Base-by-base conservation (phyloP, 2,888 invertebrate genomes). In the Syrphus vitripennis region DNA sequence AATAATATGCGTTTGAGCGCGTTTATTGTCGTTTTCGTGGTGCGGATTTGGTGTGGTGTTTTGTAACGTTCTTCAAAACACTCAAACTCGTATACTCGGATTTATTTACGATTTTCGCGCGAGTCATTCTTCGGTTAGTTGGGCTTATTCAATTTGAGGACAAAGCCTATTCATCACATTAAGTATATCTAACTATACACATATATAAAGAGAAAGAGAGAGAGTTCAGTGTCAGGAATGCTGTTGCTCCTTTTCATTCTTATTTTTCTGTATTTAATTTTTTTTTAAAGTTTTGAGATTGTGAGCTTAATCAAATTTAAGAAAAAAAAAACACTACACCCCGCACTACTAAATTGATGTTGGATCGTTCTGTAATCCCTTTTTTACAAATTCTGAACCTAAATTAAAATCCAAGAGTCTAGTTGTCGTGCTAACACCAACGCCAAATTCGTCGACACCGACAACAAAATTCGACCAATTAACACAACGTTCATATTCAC, bases 61-160 rank as follows among this genome's bases (percentile, higher is more conserved):
- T 31, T 21, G 65, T 67, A 19, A 45, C 29, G 29, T 65, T 65
- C 42, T 50, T 48, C 0, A 67, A 50, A 48, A 34, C 24, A 19
- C 19, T 37, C 3, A 26, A 26, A 53, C 29, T 48, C 16, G 5
- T 29, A 59, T 59, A 34, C 9, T 67, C 10, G 34, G 50, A 50
- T 67, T 67, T 42, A 29, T 65, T 65, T 65, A 29, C 45, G 29
- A 14, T 45, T 19, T 29, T 19, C 5, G 4, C 5, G 4, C 45
- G 53, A 65, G 71, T 57, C 75, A 75, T 84, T 84, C 80, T 84
- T 80, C 65, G 80, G 67, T 80, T 80, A 84, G 84, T 80, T 72
- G 72, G 81, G 69, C 76, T 59, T 72, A 84, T 84, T 81, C 76
- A 84, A 84, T 84, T 84, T 83, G 83, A 83, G 78, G 83, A 74